Conservation (phyloP, 23 tunicate genomes). For the Trididemnum clinides region DNA sequence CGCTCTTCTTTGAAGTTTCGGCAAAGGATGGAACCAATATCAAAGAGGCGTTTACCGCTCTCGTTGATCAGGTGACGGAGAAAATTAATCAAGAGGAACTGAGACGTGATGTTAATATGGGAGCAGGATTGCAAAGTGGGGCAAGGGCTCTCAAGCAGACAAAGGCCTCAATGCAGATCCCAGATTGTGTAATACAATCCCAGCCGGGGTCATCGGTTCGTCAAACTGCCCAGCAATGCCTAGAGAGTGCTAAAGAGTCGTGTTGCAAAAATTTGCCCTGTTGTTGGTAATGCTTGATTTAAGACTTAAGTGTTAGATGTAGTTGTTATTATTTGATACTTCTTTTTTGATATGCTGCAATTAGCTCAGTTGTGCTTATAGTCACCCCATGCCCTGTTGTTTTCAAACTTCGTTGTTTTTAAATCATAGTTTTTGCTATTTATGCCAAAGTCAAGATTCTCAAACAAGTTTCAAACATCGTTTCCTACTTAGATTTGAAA, state of each 20-base stretch:
- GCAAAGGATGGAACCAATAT: slow-evolving; percentile 82
- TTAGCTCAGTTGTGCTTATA: too few species aligned
- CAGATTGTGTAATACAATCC: background rate
- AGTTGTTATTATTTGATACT: too few species aligned
- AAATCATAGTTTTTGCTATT: too few species aligned
- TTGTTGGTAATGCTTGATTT: background rate
- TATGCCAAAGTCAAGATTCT: too few species aligned
- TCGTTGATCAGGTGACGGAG: slow-evolving; percentile 37
- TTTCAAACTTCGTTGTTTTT: too few species aligned
- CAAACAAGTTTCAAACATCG: too few species aligned
- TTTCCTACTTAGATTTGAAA: too few species aligned
- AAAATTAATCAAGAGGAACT: slow-evolving; percentile 13
- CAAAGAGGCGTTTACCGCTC: slow-evolving; percentile 60
- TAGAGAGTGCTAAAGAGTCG: slow-evolving; percentile 25
- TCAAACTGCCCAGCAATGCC: background rate
- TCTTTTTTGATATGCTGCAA: too few species aligned
- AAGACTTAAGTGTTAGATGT: too few species aligned
- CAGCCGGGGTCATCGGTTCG: slow-evolving; percentile 24
- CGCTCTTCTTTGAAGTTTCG: slow-evolving; percentile 79
- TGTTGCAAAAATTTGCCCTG: slow-evolving; percentile 3
- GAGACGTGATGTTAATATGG: slow-evolving; percentile 12
- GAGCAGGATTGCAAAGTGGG: slow-evolving; percentile 44
- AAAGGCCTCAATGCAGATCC: background rate
- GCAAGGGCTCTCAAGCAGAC: slow-evolving; percentile 8
- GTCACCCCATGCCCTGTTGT: too few species aligned